phyloP scores from a whole-genome alignment of 1,140 invertebrate genomes.

The Conopomorpha cramerella region DNA sequence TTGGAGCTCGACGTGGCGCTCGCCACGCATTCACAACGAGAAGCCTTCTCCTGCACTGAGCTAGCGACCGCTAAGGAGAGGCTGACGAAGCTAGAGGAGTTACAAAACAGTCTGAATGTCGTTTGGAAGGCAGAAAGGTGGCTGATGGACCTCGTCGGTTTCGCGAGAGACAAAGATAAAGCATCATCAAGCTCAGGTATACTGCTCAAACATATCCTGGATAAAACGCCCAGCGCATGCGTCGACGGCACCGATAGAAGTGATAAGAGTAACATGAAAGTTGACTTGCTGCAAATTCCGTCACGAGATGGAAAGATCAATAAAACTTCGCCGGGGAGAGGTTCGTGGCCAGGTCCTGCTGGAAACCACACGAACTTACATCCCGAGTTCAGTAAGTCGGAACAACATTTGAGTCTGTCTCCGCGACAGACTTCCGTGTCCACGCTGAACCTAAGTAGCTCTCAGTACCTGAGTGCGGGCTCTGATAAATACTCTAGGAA shows the following conservation, averaged over 20 bases:
- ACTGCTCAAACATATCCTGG: conserved; percentile 47
- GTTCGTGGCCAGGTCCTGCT: conserved; percentile 83
- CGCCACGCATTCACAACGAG: conserved; percentile 88
- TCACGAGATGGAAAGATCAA: conserved; percentile 73
- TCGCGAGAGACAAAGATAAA: conserved; percentile 81
- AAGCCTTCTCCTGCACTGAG: conserved; percentile 91
- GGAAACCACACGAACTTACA: conserved; percentile 61
- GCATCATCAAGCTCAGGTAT: conserved; percentile 41
- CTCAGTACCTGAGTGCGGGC: conserved; percentile 55
- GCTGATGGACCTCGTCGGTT: conserved; percentile 93
- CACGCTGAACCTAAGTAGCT: conserved; percentile 50
- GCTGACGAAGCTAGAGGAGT: conserved; percentile 77
- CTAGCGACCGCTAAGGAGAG: conserved; percentile 84
- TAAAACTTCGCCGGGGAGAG: conserved; percentile 76
- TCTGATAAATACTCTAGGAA: conserved; percentile 62
- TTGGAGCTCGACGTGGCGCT: conserved; percentile 90
- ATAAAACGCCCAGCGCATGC: conserved; percentile 39
- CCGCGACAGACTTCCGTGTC: conserved; percentile 52
- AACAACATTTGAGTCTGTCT: conserved; percentile 72
- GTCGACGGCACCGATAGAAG: conserved; percentile 16
- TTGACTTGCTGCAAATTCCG: conserved; percentile 70
- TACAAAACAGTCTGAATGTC: conserved; percentile 79
- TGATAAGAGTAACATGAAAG: conserved; percentile 30
- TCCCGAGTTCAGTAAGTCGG: conserved; percentile 81
- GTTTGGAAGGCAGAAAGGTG: conserved; percentile 93